A percentile compares a stretch with the other conserved stretches of the same genome.
Evolutionary conservation across 2,797 vertebrate genomes (phyloP).

Genomic region (Lutjanus argentimaculatus): DNA sequence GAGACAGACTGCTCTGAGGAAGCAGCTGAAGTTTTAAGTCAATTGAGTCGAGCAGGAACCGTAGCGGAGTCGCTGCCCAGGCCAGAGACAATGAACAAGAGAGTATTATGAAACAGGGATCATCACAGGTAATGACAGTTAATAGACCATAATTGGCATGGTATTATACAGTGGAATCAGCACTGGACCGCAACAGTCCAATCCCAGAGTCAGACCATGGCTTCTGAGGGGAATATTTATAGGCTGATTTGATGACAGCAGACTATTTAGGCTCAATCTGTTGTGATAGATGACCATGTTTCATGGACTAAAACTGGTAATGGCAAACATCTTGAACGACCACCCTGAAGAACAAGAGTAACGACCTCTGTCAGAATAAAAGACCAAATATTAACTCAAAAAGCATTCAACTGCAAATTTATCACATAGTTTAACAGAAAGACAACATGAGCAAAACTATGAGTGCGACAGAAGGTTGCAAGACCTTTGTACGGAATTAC

Average conservation of each 20-base stretch:
- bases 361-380: conserved; percentile 10
- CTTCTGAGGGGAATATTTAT: conserved; percentile 35
- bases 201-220: conserved; percentile 36
- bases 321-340: conserved; percentile 36
- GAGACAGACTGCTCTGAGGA: conserved; percentile 35
- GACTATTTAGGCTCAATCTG: conserved; percentile 23
- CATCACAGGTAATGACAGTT: conserved; percentile 70
- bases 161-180: conserved; percentile 66
- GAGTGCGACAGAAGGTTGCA: conserved; percentile 35
- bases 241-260: conserved; percentile 40
- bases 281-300: conserved; percentile 30
- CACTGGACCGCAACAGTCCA: conserved; percentile 42
- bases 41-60: conserved; percentile 40
- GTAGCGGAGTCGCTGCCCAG: conserved; percentile 1
- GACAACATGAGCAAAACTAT: conserved; percentile 19
- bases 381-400: not conserved
- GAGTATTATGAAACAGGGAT: conserved; percentile 55
- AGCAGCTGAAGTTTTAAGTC: conserved; percentile 48
- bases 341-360: conserved; percentile 24
- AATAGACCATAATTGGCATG: conserved; percentile 65
- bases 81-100: conserved; percentile 64
- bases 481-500: conserved; percentile 44
- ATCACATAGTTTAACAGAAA: conserved; percentile 1
- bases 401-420: not conserved
- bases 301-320: conserved; percentile 15